Conservation (phyloP, 1,140 invertebrate genomes). For the Neodiprion fabricii region DNA sequence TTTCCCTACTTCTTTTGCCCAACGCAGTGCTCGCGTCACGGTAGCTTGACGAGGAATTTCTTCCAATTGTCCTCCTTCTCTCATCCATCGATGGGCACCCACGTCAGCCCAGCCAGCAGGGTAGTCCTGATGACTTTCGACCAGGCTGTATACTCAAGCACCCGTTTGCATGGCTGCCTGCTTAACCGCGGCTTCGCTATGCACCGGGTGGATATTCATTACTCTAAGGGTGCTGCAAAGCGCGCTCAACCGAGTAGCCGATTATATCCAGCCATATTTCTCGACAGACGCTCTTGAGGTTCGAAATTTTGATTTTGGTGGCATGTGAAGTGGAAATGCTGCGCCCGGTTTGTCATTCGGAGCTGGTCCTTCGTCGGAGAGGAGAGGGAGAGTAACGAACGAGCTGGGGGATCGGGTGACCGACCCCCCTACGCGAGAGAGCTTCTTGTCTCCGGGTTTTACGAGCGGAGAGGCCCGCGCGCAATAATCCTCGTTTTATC, state of each 20-base stretch:
- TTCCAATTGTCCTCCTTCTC: background rate
- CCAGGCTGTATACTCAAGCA: too few relatives aligned
- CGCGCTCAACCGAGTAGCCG: background rate
- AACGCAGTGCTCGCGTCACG: background rate
- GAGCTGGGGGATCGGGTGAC: background rate
- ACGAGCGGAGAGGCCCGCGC: background rate
- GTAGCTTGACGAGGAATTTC: background rate
- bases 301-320: too few relatives aligned
- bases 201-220: background rate
- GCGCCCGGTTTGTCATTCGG: background rate
- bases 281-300: background rate
- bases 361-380: background rate
- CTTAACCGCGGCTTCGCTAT: too few relatives aligned
- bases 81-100: background rate
- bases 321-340: too few relatives aligned
- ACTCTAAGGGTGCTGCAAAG: background rate
- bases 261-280: background rate
- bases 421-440: background rate
- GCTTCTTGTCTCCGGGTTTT: background rate
- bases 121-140: too few relatives aligned
- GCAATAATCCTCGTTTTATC: constrained; percentile 3
- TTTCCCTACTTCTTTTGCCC: too few relatives aligned
- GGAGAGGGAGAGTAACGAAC: background rate
- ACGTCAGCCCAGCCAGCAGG: too few relatives aligned
- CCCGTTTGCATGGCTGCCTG: too few relatives aligned